Evolutionary conservation across 2,797 vertebrate species (phyloP).

Genomic region (Poecilia velifera): DNA sequence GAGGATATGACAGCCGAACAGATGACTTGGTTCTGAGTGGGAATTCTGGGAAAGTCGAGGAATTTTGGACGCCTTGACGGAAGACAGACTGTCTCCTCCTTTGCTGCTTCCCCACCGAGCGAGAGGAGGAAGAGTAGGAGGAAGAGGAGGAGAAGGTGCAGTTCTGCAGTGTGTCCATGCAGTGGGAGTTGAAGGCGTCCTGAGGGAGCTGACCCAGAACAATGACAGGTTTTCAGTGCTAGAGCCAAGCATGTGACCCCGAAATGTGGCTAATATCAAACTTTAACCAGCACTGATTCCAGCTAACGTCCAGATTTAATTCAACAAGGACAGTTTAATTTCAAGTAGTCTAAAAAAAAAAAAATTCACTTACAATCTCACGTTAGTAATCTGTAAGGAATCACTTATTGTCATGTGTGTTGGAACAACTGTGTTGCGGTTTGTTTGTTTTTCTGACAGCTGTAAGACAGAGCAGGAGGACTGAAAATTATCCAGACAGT

Average conservation of each 20-base stretch:
- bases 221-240: constrained; percentile 69
- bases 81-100: constrained; percentile 79
- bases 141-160: constrained; percentile 35
- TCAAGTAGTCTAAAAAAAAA: not conserved
- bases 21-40: constrained; percentile 74
- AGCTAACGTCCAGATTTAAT: constrained; percentile 40
- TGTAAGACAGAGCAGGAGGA: not conserved
- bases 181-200: constrained; percentile 58
- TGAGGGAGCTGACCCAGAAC: constrained; percentile 71
- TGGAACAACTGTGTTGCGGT: constrained; percentile 14
- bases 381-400: constrained; percentile 19
- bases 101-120: constrained; percentile 45
- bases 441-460: not conserved
- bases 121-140: constrained; percentile 34
- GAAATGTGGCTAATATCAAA: constrained; percentile 52
- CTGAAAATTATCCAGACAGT: not conserved
- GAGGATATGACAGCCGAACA: constrained; percentile 76
- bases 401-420: constrained; percentile 28
- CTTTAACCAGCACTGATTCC: constrained; percentile 28
- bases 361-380: not conserved
- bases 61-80: constrained; percentile 81
- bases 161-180: constrained; percentile 38
- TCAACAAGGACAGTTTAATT: constrained; percentile 34
- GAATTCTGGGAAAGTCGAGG: constrained; percentile 81
- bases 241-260: constrained; percentile 35